Base-by-base conservation (phyloP, 2,888 invertebrate genomes). In the Steinernema hermaphroditum region DNA sequence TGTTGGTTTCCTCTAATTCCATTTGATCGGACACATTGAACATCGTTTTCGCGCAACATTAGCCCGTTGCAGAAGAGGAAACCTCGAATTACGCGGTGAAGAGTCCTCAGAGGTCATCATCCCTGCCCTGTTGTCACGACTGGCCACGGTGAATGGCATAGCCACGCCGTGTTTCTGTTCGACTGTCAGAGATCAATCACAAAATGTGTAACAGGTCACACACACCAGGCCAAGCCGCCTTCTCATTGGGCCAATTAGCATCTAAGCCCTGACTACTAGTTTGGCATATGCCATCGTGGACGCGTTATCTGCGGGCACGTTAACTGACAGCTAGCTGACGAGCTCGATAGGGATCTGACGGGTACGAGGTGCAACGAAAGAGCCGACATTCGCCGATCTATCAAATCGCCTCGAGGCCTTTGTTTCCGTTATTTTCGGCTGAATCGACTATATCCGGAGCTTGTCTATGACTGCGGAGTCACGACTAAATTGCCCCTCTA, bases 41-140 rank as follows among this genome's bases (percentile, higher is more conserved):
- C 54, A 24, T 54, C 54, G 54, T 54, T 54, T 54, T 54, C 54
- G 54, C 54, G 54, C 54, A 54, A 54, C 54, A 54, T 54, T 27
- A 54, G 54, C 54, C 19, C 54, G 9, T 41, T 49, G n/a, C n/a
- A n/a, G 6, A 49, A 49, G 54, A 14, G 46, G 46, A 22, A 54
- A 54, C 54, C 54, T 27, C 54, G 54, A 54, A 54, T 54, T 54
- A 54, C 4, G 54, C 27, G 54, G 27, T 54, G 54, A 54, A 54
- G 54, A 54, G 54, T 24, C 54, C 24, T 54, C 27, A 14, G 54
- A 27, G 54, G 54, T 54, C 54, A 54, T 54, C 27, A 54, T 54
- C 54, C 27, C 2, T 27, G 54, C 54, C 46, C 54, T 54, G 8
- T 27, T 2, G 22, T 24, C 22, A 54, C 54, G n/a, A 6, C 27